Base-by-base conservation (phyloP, 64 coral and sea anemone genomes). In the Stichodactyla helianthus region DNA sequence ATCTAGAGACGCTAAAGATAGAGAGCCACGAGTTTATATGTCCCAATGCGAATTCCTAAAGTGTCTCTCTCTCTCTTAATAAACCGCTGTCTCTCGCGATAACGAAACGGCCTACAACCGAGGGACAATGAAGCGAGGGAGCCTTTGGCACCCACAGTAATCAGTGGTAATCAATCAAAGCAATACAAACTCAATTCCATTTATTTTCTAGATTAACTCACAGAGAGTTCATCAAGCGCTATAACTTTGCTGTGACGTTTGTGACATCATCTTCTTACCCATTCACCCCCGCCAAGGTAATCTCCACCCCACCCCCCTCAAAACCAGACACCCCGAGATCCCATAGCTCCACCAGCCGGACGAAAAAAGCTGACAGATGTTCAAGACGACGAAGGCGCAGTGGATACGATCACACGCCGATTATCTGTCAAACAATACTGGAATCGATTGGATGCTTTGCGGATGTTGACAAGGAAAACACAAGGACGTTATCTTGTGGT, bases 181-280 rank as follows among this genome's bases (percentile, higher is more conserved):
- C 6, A 31, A 12, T n/a, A 27, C 10, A 10, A 68, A n/a, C n/a
- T 7, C 19, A 20, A n/a, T 65, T 8, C 22, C 20, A 7, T 65
- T 22, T 26, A 27, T 74, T 11, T 74, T 54, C 5, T 54, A 91
- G 89, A 51, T 71, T 86, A 51, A 85, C 89, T 11, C 83, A 91
- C 51, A 63, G 84, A 55, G 89, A 91, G 57, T 91, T 91, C 77
- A 82, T 91, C 0, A 85, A 84, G 52, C 83, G 89, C 54, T 86
- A 91, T 70, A 91, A 59, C 70, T 51, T 79, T 83, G 54, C 71
- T 31, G 83, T 91, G 28, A 91, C 71, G 54, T 70, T 63, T 56
- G 27, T 60, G 55, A 74, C 6, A 1, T 54, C 84, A 6, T 6
- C 7, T 35, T 54, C 79, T 22, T 57, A 16, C 18, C 82, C 89